These are phyloP conservation scores for Thymelicus lineola DNA, from an alignment of 2,888 invertebrate species.

Conservation along the genomic window DNA sequence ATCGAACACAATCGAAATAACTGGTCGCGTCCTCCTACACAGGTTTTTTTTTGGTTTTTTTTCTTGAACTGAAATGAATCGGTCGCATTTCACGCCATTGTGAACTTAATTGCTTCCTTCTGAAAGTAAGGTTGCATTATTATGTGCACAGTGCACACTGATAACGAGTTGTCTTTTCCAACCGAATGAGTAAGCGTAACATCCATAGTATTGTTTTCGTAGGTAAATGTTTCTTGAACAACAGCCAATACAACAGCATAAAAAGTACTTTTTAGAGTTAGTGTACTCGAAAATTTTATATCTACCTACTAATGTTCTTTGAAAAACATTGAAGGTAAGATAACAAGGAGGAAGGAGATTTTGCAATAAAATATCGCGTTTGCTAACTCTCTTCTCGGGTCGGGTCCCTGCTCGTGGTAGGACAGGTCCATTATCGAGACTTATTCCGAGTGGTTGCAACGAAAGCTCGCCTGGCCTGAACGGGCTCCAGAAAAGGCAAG, in stretches of 20 bases:
- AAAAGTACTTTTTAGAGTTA: too few relatives aligned
- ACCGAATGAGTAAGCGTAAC: too few relatives aligned
- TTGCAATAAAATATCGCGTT: not conserved
- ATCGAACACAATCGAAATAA: slow-evolving; percentile 53
- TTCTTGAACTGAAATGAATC: slow-evolving; percentile 20
- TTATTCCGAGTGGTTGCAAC: slow-evolving; percentile 51
- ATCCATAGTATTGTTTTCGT: too few relatives aligned
- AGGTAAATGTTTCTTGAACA: too few relatives aligned
- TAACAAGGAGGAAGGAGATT: not conserved
- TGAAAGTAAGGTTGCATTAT: slow-evolving; percentile 10
- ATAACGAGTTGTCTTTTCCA: not conserved
- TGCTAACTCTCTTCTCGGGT: not conserved
- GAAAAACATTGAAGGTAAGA: too few relatives aligned
- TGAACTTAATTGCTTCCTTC: slow-evolving; percentile 36
- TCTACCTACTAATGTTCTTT: too few relatives aligned
- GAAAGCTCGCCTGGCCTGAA: slow-evolving; percentile 61
- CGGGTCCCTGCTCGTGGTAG: not conserved
- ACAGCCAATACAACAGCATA: too few relatives aligned
- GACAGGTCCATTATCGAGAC: slow-evolving; percentile 39
- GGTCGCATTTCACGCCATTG: slow-evolving; percentile 25
- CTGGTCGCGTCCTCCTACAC: slow-evolving; percentile 66
- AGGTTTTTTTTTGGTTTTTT: slow-evolving; percentile 57
- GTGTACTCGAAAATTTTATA: too few relatives aligned
- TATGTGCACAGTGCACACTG: not conserved
- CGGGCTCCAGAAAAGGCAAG: slow-evolving; percentile 60